phyloP scores from a whole-genome alignment of 2,113 vertebrate genomes.

The Gallinago paraguaiae region DNA sequence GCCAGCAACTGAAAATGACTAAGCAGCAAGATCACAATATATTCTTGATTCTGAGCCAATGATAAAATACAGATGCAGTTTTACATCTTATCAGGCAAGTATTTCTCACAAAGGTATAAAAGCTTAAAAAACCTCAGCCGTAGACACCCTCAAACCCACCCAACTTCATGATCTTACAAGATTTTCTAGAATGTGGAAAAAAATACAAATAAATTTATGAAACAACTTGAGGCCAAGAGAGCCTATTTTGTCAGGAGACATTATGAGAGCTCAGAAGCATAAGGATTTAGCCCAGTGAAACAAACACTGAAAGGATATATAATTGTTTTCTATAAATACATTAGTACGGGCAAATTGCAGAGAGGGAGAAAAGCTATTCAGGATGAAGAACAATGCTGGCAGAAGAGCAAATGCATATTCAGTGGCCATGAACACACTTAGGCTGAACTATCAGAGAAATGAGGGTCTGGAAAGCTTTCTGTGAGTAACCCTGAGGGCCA shows the following conservation, averaged over 20 bases:
- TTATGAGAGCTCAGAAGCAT: not conserved
- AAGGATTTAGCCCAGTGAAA: not conserved
- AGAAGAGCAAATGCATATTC: not conserved
- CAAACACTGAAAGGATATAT: not conserved
- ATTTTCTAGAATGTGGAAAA: not conserved
- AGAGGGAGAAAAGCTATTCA: not conserved
- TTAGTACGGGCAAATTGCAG: not conserved
- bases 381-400: not conserved
- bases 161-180: not conserved
- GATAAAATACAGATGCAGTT: not conserved
- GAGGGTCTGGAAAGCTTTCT: not conserved
- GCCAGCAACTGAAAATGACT: not conserved
- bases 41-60: not conserved
- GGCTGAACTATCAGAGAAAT: not conserved
- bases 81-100: not conserved
- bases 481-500: not conserved
- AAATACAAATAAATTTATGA: not conserved
- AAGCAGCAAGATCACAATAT: not conserved
- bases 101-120: not conserved
- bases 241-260: not conserved
- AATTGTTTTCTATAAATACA: conserved; percentile 35
- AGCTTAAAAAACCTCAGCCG: accelerated
- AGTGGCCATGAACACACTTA: not conserved
- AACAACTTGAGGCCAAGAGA: not conserved
- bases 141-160: accelerated